Percentiles rank a stretch among this genome's conserved stretches.
Evolutionary conservation across 2,113 vertebrate genomes (phyloP).

Genomic region (Mohoua ochrocephala): DNA sequence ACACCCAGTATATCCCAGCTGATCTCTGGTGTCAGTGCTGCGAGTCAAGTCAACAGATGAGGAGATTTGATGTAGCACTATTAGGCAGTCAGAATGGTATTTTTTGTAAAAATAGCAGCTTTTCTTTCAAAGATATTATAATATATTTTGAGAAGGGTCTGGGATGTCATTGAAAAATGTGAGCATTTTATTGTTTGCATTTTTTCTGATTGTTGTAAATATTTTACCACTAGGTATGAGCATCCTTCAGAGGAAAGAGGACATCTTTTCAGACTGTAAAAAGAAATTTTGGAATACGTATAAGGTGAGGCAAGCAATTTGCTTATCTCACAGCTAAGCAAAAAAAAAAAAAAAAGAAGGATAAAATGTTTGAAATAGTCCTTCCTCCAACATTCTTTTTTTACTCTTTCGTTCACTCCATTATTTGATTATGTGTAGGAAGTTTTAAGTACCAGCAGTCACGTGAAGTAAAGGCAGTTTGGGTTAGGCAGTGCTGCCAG

Average conservation of each 20-base stretch:
- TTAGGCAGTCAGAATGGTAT: background rate
- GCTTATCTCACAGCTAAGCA: background rate
- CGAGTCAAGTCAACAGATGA: background rate
- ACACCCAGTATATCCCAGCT: background rate
- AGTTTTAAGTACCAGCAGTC: background rate
- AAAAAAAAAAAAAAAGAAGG: background rate
- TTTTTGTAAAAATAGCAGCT: background rate
- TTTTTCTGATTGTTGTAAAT: constrained; percentile 13
- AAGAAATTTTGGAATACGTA: constrained; percentile 90
- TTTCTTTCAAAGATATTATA: background rate
- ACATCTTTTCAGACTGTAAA: constrained; percentile 83
- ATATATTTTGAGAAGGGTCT: background rate
- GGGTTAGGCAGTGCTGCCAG: background rate
- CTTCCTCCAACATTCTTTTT: background rate
- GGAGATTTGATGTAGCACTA: background rate
- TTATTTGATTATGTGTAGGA: background rate
- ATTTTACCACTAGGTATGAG: constrained; percentile 79
- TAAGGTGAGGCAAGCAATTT: constrained; percentile 72
- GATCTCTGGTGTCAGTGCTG: rapidly evolving
- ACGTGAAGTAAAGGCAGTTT: background rate
- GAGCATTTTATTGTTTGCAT: background rate
- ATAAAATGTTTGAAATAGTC: background rate
- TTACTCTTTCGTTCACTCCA: background rate
- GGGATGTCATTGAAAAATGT: background rate
- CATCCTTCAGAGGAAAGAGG: constrained; percentile 83